Conservation (phyloP, 2,888 invertebrate genomes). For the Drepana falcataria region DNA sequence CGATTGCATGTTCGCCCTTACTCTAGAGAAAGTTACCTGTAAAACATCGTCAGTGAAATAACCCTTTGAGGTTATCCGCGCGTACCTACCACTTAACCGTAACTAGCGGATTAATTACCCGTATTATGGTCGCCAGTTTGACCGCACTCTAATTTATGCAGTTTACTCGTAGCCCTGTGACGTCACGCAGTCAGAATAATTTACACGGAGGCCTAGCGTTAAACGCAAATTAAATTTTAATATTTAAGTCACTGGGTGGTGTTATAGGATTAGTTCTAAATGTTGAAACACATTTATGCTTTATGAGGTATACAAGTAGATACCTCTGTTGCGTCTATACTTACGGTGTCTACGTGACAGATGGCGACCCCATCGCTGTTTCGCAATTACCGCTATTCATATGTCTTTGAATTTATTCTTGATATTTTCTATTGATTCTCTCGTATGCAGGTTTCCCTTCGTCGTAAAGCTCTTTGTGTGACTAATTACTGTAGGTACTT, state of each 20-base stretch:
- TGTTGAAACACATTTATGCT: constrained; percentile 6
- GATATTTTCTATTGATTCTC: no score
- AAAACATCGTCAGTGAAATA: not conserved
- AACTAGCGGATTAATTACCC: constrained; percentile 3
- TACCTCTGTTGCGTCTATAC: no score
- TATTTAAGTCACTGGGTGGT: constrained; percentile 23
- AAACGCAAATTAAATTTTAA: constrained; percentile 40
- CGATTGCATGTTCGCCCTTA: no score
- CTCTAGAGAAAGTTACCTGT: not conserved
- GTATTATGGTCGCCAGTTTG: constrained; percentile 1
- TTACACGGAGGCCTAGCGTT: constrained; percentile 17
- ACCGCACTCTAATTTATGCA: constrained; percentile 3
- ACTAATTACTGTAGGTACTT: no score
- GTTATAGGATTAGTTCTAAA: constrained; percentile 20
- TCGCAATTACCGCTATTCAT: no score
- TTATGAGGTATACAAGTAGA: not conserved
- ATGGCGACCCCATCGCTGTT: no score
- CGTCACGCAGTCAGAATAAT: constrained; percentile 33
- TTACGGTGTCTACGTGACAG: no score
- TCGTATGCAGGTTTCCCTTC: no score
- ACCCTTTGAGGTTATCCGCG: not conserved
- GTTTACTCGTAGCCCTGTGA: constrained; percentile 20
- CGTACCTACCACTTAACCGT: not conserved
- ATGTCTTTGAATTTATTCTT: no score
- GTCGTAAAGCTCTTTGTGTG: no score